Evolutionary conservation across 2,888 invertebrate genomes (phyloP).

Genomic region (Meiosimyza platycephala): DNA sequence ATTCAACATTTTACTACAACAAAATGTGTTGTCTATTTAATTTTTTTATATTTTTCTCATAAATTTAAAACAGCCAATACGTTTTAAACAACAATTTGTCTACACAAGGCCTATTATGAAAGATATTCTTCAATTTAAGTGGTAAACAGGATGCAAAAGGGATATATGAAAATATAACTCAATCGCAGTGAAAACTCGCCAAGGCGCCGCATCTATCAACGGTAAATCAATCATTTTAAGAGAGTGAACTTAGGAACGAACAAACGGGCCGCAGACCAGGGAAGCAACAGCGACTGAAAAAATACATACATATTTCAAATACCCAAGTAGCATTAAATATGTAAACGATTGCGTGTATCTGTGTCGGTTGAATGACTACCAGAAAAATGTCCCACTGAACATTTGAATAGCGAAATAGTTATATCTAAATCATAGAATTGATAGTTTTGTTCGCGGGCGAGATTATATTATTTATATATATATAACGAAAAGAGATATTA

Average conservation of each 20-base stretch:
- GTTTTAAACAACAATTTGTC: constrained; percentile 27
- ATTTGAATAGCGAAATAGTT: too few relatives aligned
- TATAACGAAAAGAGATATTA: too few relatives aligned
- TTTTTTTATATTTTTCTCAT: too few relatives aligned
- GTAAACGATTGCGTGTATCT: not conserved
- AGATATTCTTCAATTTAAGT: constrained; percentile 1
- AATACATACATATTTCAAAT: constrained; percentile 25
- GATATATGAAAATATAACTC: constrained; percentile 5
- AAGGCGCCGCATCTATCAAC: constrained; percentile 27
- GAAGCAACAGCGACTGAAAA: constrained; percentile 20
- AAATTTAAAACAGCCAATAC: not conserved
- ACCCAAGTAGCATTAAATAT: not conserved
- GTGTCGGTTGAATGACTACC: too few relatives aligned
- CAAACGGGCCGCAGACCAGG: too few relatives aligned
- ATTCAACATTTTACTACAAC: too few relatives aligned
- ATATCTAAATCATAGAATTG: too few relatives aligned
- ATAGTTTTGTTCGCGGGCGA: not conserved
- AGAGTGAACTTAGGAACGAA: too few relatives aligned
- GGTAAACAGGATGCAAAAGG: constrained; percentile 12
- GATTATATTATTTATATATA: not conserved
- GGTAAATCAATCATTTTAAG: constrained; percentile 39
- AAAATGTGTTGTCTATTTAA: too few relatives aligned
- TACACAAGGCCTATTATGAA: not conserved
- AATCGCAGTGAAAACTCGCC: constrained; percentile 27
- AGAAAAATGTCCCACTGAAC: too few relatives aligned